Conservation (phyloP, 2,888 invertebrate genomes). For the Xestia xanthographa region DNA sequence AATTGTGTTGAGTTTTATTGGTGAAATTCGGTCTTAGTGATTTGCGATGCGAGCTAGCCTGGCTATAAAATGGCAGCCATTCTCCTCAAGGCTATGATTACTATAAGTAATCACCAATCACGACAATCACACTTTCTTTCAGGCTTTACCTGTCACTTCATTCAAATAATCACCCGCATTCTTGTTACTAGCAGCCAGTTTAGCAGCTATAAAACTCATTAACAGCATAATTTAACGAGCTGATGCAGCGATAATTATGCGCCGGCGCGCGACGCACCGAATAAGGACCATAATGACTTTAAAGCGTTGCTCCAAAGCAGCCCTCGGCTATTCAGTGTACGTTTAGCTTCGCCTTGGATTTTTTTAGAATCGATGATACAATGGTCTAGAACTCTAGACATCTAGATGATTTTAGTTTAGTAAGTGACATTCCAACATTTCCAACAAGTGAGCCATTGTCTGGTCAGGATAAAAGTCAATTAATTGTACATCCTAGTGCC, state of each 20-base stretch:
- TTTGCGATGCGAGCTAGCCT: background rate
- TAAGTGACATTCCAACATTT: background rate
- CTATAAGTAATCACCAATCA: too few relatives aligned
- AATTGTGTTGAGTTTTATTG: background rate
- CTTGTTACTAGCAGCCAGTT: background rate
- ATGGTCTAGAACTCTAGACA: background rate
- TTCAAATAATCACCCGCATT: slow-evolving; percentile 29
- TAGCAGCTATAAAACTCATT: slow-evolving; percentile 16
- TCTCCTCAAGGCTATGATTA: background rate
- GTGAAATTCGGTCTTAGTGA: background rate
- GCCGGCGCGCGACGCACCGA: slow-evolving; percentile 7
- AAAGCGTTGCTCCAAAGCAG: slow-evolving; percentile 14
- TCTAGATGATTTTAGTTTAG: background rate
- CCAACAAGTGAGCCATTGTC: background rate
- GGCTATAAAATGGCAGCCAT: background rate
- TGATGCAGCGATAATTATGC: slow-evolving; percentile 28
- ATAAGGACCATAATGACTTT: slow-evolving; percentile 44
- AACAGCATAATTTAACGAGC: slow-evolving; percentile 23
- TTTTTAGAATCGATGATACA: background rate
- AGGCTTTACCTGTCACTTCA: background rate
- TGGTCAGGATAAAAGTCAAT: background rate
- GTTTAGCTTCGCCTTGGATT: background rate
- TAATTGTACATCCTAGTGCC: background rate
- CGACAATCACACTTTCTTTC: slow-evolving; percentile 3
- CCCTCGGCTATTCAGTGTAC: background rate